phyloP scores from a whole-genome alignment of 2,888 invertebrate species.

The Cartodere bifasciata region DNA sequence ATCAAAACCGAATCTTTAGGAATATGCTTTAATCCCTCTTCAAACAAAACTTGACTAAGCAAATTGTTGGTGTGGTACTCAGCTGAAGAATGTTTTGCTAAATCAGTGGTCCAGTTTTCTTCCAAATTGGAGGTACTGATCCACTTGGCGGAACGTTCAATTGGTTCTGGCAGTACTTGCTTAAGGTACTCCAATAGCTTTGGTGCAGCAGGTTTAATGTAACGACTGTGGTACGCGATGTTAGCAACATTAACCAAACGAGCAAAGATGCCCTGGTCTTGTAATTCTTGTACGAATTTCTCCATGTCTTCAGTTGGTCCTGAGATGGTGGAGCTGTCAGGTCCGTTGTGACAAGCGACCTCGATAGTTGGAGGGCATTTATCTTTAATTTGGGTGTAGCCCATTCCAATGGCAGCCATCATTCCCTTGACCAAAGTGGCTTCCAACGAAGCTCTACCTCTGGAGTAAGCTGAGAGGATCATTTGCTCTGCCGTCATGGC shows the following conservation, averaged over 20 bases:
- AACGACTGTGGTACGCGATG: constrained; percentile 81
- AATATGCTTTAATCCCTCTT: constrained; percentile 68
- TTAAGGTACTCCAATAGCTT: constrained; percentile 32
- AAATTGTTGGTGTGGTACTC: constrained; percentile 58
- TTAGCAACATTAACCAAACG: constrained; percentile 75
- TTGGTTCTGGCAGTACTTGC: constrained; percentile 36
- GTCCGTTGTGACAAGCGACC: constrained; percentile 70
- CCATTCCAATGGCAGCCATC: constrained; percentile 73
- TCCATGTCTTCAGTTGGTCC: constrained; percentile 54
- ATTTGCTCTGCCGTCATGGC: constrained; percentile 79
- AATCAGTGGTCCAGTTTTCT: constrained; percentile 42
- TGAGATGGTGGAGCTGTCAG: constrained; percentile 65
- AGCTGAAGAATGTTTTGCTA: constrained; percentile 45
- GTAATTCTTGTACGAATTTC: constrained; percentile 43
- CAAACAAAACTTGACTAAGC: constrained; percentile 59
- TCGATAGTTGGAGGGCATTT: constrained; percentile 56
- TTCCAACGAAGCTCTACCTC: constrained; percentile 64
- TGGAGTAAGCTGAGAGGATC: constrained; percentile 70
- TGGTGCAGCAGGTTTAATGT: constrained; percentile 46
- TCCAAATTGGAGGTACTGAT: constrained; percentile 52
- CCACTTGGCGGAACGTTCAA: constrained; percentile 47
- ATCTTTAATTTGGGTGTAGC: constrained; percentile 41
- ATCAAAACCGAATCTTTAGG: constrained; percentile 72
- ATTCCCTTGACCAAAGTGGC: constrained; percentile 58
- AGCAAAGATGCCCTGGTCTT: constrained; percentile 63